These are phyloP conservation scores for Helicoverpa zea DNA, from an alignment of 1,140 invertebrate species.

Conservation along the genomic window DNA sequence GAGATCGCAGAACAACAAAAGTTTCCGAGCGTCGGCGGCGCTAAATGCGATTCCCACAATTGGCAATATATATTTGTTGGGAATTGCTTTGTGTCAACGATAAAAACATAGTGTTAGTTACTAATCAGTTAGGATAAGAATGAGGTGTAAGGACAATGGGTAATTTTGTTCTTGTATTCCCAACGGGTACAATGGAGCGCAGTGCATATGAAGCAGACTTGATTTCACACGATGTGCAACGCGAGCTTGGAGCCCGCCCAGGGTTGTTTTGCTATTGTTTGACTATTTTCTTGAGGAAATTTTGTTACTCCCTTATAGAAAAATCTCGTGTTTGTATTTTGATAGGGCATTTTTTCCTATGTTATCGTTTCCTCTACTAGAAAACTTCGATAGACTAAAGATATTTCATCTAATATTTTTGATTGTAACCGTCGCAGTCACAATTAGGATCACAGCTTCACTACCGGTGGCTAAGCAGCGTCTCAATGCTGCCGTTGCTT, in stretches of 20 bases:
- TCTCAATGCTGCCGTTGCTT: neutral
- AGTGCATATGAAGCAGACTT: slow-evolving; percentile 38
- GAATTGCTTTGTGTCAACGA: slow-evolving; percentile 73
- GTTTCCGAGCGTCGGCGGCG: slow-evolving; percentile 53
- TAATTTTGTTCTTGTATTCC: slow-evolving; percentile 65
- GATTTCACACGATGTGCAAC: slow-evolving; percentile 59
- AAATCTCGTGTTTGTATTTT: neutral
- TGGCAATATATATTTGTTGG: slow-evolving; percentile 68
- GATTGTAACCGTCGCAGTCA: no score
- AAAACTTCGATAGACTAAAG: no score
- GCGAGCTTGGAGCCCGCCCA: slow-evolving; percentile 32
- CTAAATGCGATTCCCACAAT: slow-evolving; percentile 74
- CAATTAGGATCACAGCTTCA: no score
- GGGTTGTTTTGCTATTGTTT: slow-evolving; percentile 42
- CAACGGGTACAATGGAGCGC: slow-evolving; percentile 58
- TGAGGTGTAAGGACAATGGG: slow-evolving; percentile 73
- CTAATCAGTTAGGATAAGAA: slow-evolving; percentile 75
- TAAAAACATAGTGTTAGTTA: slow-evolving; percentile 71
- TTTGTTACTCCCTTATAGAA: neutral
- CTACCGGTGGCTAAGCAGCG: no score
- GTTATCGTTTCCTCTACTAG: no score
- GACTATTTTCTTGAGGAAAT: slow-evolving; percentile 12
- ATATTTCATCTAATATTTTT: no score
- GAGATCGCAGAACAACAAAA: slow-evolving; percentile 75
- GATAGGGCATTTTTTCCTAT: no score